Evolutionary conservation across 1,140 invertebrate genomes (phyloP), one percentile per base, ranked within the genome.

Genomic region (Aphelenchoides besseyi): DNA sequence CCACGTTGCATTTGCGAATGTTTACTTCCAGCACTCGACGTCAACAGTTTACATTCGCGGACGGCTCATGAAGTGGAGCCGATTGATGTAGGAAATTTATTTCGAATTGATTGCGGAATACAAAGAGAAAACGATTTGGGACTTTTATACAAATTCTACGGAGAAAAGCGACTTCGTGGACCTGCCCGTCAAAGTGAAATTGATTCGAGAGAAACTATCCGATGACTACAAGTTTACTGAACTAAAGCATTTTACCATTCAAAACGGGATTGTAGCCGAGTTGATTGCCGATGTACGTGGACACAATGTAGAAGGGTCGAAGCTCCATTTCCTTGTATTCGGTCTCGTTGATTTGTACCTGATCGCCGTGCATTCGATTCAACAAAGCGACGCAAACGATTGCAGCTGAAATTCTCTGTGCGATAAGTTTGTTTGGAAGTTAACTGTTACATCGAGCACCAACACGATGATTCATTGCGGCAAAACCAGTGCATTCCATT

Each of bases 401-500:
- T 2, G 92, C 94, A 5, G 92, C 91, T 87, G 74, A 29, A 79
- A 79, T 52, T 29, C 30, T 30, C 71, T 35, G 63, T 26, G 55
- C 35, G 12, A 63, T 16, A 29, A 75, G 54, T 30, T 64, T 28
- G 26, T 30, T 36, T 73, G 32, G 2, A 12, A 23, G 3, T 55
- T 8, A 70, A 77, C n/a, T 63, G 53, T 74, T 80, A 87, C 87
- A 86, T 81, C 90, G 91, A 69, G 97, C 91, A 9, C 92, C 92
- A n/a, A 94, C 94, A 82, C 93, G 91, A 84, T 94, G 91, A 9
- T 93, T 96, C 26, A 97, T 88, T 0, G 94, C 93, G 0, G 94
- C 92, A 84, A 98, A 97, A 29, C 91, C 90, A 0, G 92, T 88
- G 0, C 91, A 90, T 86, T 98, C 96, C 95, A 98, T 98, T 87